phyloP scores from a whole-genome alignment of 2,113 vertebrate genomes.

The Hipposideros armiger region DNA sequence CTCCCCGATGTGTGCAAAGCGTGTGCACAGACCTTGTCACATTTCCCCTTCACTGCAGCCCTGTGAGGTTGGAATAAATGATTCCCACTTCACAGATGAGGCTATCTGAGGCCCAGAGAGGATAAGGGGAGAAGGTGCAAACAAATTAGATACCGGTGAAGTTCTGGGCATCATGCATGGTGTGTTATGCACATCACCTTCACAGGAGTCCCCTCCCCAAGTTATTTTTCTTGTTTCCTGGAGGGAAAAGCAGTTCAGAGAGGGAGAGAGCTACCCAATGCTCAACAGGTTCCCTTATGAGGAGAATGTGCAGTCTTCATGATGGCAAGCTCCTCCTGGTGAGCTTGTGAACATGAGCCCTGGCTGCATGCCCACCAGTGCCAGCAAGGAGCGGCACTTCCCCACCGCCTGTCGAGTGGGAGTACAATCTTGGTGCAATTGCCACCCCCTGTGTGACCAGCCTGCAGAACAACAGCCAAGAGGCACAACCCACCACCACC shows the following conservation, averaged over 20 bases:
- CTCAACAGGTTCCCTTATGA: neutral
- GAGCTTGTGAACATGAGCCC: neutral
- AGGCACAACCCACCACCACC: neutral
- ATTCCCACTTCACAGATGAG: neutral
- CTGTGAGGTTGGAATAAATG: neutral
- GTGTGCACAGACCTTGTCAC: neutral
- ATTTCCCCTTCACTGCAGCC: neutral
- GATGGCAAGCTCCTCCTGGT: neutral
- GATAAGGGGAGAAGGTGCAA: neutral
- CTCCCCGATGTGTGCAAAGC: neutral
- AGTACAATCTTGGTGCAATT: neutral
- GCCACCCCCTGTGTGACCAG: neutral
- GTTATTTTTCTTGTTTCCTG: neutral
- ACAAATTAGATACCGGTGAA: fast-evolving
- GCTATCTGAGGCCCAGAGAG: neutral
- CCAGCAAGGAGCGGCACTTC: neutral
- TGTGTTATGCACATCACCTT: neutral
- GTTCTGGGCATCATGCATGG: fast-evolving
- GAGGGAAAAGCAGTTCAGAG: neutral
- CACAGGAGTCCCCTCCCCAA: neutral
- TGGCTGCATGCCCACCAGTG: fast-evolving
- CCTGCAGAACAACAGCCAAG: neutral
- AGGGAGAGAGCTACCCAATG: neutral
- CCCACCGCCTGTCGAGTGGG: neutral
- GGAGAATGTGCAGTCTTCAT: fast-evolving